phyloP scores from a whole-genome alignment of 2,888 invertebrate species.

The Pandemis corylana region DNA sequence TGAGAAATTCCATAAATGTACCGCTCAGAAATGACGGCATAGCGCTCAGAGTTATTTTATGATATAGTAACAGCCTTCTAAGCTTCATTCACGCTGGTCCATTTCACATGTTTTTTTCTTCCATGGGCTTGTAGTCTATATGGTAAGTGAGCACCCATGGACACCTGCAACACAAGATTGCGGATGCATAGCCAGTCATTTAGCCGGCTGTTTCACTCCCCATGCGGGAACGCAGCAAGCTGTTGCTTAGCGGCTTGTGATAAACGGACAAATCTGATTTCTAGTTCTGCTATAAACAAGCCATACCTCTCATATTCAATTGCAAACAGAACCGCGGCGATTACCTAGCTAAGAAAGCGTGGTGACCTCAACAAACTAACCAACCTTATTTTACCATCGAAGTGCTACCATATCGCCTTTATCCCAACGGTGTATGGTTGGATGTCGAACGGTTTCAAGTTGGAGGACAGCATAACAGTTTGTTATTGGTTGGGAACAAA shows the following conservation, averaged over 20 bases:
- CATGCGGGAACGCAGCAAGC: too few relatives aligned
- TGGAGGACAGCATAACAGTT: not conserved
- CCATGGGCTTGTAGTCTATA: too few relatives aligned
- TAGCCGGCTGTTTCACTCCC: too few relatives aligned
- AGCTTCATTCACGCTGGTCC: too few relatives aligned
- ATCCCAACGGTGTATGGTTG: constrained; percentile 12
- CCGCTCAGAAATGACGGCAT: too few relatives aligned
- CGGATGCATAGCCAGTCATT: too few relatives aligned
- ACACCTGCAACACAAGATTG: too few relatives aligned
- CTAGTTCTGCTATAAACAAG: constrained; percentile 5
- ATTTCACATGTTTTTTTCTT: too few relatives aligned
- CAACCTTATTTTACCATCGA: constrained; percentile 1
- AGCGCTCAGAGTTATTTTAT: too few relatives aligned
- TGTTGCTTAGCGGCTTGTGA: not conserved
- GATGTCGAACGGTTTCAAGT: not conserved
- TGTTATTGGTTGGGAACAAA: constrained; percentile 31
- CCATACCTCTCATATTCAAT: constrained; percentile 45
- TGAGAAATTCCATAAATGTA: too few relatives aligned
- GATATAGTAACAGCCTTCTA: too few relatives aligned
- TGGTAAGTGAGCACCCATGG: too few relatives aligned
- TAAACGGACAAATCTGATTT: not conserved
- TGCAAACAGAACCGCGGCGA: constrained; percentile 48
- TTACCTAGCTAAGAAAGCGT: constrained; percentile 66
- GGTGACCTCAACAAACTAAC: constrained; percentile 54
- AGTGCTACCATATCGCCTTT: not conserved